Evolutionary conservation across 1,140 invertebrate species (phyloP), one percentile per base, ranked within the genome.

Genomic region (Plutomurus gul): DNA sequence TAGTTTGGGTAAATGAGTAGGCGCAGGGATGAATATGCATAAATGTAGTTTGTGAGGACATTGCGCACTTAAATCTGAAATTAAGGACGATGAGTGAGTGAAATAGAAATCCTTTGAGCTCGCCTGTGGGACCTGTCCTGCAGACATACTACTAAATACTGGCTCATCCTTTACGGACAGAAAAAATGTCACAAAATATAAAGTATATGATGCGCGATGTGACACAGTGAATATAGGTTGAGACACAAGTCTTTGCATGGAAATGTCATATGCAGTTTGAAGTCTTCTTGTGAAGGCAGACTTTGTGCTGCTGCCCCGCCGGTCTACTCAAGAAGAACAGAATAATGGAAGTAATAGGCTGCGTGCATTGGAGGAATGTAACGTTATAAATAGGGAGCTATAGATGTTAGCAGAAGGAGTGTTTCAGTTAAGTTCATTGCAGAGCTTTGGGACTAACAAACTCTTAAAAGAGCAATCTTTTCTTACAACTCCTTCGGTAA

Each of bases 211-310:
- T 51, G 47, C 25, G 18, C 25, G 18, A 51, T 51, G 47, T 51
- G 18, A 51, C 47, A 51, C 47, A 22, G 47, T 18, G 47, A 51
- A 18, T 51, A 22, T 18, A 51, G 25, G 47, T 51, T n/a, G 47
- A 51, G 47, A 51, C 7, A 25, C 20, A 51, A 22, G 18, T 51
- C 47, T 51, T 51, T 22, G 47, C 20, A 51, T 51, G 47, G 18
- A 51, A 51, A 51, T 51, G 47, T 51, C 47, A 51, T 51, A 51
- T 51, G 47, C 47, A 51, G 47, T 51, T 51, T n/a, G n/a, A n/a
- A n/a, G n/a, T n/a, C n/a, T n/a, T n/a, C n/a, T n/a, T n/a, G n/a
- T n/a, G n/a, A n/a, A n/a, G n/a, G n/a, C n/a, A n/a, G n/a, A n/a
- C n/a, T n/a, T n/a, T n/a, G n/a, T n/a, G n/a, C n/a, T n/a, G n/a